Evolutionary conservation across 2,888 invertebrate genomes (phyloP), one percentile per base, ranked within the genome.

Genomic region (Archips xylosteana): DNA sequence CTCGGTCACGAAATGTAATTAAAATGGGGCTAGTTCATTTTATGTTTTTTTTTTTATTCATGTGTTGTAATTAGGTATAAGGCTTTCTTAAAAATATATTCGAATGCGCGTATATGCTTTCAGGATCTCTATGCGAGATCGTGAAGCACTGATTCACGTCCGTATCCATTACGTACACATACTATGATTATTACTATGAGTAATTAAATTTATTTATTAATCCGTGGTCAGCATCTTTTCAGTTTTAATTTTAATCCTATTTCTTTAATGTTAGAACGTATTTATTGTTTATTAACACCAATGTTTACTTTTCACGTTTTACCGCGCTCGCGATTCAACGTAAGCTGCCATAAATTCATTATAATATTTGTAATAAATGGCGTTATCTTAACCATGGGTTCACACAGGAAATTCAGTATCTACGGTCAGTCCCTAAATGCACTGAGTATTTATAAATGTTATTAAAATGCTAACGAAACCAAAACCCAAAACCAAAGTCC

Each of bases 371-470:
- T 23, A 23, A 23, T 23, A 23, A 23, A 67, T 67, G n/a, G 49
- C 8, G 42, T 9, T 61, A 47, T 57, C 54, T 13, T 49, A 12
- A 49, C 49, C n/a, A 49, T 23, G 2, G 8, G 15, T 54, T 15
- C 3, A 15, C 36, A 57, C 72, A 45, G 73, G 73, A 68, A 72
- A 42, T 62, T 68, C 45, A 39, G 47, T 45, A 49, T 67, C 60
- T 45, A 42, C 32, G 39, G 49, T 49, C 47, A 57, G 47, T 47
- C 45, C 63, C 57, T 45, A 63, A 73, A 73, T 36, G 32, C 47
- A 61, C 61, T 34, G 47, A 68, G 67, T 59, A 73, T 64, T 73
- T 73, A 73, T 73, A 73, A 73, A 62, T 49, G 9, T 42, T 34
- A 62, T 34, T 13, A 65, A 64, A 70, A 54, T 15, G 34, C n/a